Evolutionary conservation across 2,888 invertebrate genomes (phyloP), one percentile per base, ranked within the genome.

Genomic region (Sarcophaga caerulescens): DNA sequence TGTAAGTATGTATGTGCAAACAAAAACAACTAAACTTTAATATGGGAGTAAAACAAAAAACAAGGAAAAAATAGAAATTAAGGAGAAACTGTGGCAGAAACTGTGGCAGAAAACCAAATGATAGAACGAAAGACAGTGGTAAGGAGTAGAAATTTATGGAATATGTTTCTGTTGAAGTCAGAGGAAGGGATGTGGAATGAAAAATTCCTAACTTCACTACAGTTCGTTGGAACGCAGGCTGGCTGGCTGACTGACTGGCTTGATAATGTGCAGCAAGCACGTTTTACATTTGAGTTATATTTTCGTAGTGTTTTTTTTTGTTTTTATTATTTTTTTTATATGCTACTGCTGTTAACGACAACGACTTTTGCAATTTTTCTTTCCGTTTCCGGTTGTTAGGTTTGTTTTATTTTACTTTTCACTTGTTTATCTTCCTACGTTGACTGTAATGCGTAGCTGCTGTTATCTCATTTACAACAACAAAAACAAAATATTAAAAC

Each of bases 331-430:
- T 52, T 19, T 73, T 59, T 65, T 25, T 68, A 70, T 45, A 25
- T 73, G 66, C 62, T 77, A 73, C 77, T 82, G 85, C 77, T 85
- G 82, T 77, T 83, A 80, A 69, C 77, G 80, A 83, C 85, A 80
- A 83, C 83, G 80, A 83, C 80, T 83, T 86, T 86, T 83, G 80
- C 83, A 86, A 86, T 86, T 86, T 86, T 86, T 86, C 85, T 86
- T 85, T 86, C 83, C 85, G 85, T 83, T 86, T 86, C 85, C 85
- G 85, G 83, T 83, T 86, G 85, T 86, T 83, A 77, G 83, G 83
- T 86, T 81, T 86, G 85, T 83, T 86, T 83, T 83, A 83, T 83
- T 86, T 77, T 74, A 81, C 73, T 81, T 76, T 79, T 81, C 77
- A 80, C 80, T 86, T 83, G 81, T 86, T 81, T 86, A 81, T 86